A percentile compares a stretch with the other conserved stretches of the same genome.
phyloP scores from a whole-genome alignment of 2,888 invertebrate genomes.

The Meandrusa payeni region DNA sequence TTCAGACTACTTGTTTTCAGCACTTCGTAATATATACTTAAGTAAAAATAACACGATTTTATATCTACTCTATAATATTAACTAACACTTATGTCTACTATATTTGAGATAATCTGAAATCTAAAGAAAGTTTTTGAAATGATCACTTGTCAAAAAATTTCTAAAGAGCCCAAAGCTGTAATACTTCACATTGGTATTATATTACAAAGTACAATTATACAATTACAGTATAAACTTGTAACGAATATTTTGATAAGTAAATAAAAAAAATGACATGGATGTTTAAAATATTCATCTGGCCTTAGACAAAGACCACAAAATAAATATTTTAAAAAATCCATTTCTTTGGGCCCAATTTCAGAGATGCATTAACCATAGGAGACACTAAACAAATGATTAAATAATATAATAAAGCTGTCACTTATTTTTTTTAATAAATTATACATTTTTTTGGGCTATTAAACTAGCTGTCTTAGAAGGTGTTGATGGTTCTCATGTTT shows the following conservation, averaged over 20 bases:
- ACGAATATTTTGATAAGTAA: no score
- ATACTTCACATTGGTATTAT: slow-evolving; percentile 14
- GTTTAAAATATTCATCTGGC: no score
- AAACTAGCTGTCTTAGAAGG: no score
- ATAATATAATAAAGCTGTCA: no score
- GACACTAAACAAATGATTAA: neutral
- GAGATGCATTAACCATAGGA: slow-evolving; percentile 5
- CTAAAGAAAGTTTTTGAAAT: slow-evolving; percentile 23
- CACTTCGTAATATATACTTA: neutral
- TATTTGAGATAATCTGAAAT: slow-evolving; percentile 21
- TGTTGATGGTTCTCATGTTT: no score
- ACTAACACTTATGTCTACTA: slow-evolving; percentile 29
- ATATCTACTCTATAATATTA: slow-evolving; percentile 29
- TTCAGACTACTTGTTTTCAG: slow-evolving; percentile 1
- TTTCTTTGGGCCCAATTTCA: slow-evolving; percentile 23
- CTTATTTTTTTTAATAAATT: no score
- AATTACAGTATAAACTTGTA: neutral
- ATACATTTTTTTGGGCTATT: no score
- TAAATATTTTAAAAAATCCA: slow-evolving; percentile 11
- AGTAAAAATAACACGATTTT: slow-evolving; percentile 18
- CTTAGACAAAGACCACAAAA: slow-evolving; percentile 9
- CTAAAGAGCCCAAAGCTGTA: slow-evolving; percentile 17
- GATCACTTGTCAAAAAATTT: slow-evolving; percentile 22
- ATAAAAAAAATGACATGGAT: no score
- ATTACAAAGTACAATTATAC: slow-evolving; percentile 7